Percentiles rank a stretch among this genome's conserved stretches.
Conservation (phyloP, 2,113 vertebrate genomes). For the Neofelis nebulosa region DNA sequence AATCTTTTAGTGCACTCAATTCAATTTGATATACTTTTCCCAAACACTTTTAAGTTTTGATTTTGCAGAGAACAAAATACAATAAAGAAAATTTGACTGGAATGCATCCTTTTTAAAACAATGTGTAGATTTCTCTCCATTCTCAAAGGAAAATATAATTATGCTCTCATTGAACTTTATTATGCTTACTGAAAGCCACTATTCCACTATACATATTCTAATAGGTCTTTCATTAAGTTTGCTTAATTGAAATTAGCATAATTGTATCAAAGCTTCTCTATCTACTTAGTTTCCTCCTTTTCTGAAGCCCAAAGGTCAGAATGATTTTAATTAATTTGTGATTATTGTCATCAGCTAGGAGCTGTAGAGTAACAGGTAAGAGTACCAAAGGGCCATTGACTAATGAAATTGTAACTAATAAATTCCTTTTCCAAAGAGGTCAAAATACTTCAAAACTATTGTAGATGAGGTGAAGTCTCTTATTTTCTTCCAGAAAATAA, state of each 20-base stretch:
- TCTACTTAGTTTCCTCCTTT: neutral
- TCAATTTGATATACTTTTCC: constrained; percentile 1
- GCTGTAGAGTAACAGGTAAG: neutral
- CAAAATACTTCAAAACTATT: constrained; percentile 5
- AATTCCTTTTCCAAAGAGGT: constrained; percentile 1
- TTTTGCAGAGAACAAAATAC: neutral
- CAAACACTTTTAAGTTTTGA: neutral
- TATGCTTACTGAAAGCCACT: neutral
- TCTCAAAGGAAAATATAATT: constrained; percentile 8
- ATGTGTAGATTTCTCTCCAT: neutral
- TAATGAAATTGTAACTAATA: neutral
- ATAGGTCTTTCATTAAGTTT: neutral
- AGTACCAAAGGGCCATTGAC: neutral
- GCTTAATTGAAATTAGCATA: neutral
- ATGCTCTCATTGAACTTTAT: neutral
- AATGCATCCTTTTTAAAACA: neutral
- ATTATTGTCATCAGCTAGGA: neutral
- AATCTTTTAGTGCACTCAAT: neutral
- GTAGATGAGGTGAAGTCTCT: neutral
- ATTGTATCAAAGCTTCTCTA: constrained; percentile 20
- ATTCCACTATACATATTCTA: neutral
- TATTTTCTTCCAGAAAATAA: neutral
- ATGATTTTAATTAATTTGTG: constrained; percentile 30
- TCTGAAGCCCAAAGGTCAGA: constrained; percentile 12
- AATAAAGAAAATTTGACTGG: neutral